Percentiles rank a stretch among this genome's conserved stretches.
phyloP scores from a whole-genome alignment of 2,888 invertebrate species.

The Falcaria lacertinaria region DNA sequence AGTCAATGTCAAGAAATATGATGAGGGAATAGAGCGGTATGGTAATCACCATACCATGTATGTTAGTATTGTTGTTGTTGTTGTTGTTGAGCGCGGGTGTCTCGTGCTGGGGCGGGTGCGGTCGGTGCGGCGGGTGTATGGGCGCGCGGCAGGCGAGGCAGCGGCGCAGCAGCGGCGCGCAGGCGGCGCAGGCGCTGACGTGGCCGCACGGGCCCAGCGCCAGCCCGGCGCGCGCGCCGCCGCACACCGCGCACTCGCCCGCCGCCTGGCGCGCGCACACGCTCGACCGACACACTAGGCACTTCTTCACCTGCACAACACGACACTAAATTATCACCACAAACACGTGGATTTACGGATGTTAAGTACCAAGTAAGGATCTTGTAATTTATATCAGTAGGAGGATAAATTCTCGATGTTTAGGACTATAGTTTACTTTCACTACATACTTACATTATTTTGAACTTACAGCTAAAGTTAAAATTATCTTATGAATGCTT shows the following conservation, averaged over 20 bases:
- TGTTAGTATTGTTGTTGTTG: background rate
- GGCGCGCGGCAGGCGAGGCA: slow-evolving; percentile 96
- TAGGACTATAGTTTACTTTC: no score
- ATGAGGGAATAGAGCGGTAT: background rate
- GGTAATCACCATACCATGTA: background rate
- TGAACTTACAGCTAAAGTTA: no score
- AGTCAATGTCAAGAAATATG: background rate
- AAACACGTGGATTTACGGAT: no score
- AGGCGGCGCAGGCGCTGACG: slow-evolving; percentile 92
- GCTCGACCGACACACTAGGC: slow-evolving; percentile 93
- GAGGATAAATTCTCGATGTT: no score
- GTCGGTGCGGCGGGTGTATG: slow-evolving; percentile 70
- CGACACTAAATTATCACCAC: background rate
- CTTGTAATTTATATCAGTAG: no score
- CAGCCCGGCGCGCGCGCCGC: slow-evolving; percentile 94
- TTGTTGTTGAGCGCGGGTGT: slow-evolving; percentile 2
- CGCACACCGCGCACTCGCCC: slow-evolving; percentile 97
- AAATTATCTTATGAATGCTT: no score
- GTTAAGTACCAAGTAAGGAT: no score
- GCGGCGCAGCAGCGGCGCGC: slow-evolving; percentile 97
- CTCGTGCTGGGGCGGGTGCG: slow-evolving; percentile 3
- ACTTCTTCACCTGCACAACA: slow-evolving; percentile 89
- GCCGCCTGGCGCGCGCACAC: slow-evolving; percentile 90
- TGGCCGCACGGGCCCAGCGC: slow-evolving; percentile 97
- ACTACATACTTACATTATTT: no score